Evolutionary conservation across 1,140 invertebrate genomes (phyloP), one percentile per base, ranked within the genome.

Genomic region (Dreissena rostriformis): DNA sequence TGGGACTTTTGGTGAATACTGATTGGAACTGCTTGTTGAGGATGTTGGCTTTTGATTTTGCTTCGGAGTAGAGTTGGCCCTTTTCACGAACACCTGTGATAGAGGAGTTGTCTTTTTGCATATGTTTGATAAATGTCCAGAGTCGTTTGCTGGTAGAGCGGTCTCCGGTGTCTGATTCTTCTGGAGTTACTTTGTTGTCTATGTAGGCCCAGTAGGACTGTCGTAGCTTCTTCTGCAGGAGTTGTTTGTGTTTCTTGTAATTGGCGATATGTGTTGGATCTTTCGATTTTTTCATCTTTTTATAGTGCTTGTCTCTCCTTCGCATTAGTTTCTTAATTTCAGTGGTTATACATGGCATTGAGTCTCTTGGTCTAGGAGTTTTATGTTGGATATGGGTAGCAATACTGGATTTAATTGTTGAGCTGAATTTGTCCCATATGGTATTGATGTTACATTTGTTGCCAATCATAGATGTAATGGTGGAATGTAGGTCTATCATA

Each of bases 81-180:
- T 53, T n/a, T 22, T 19, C 17, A 52, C 39, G 24, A 10, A 79
- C 22, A 0, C 82, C 72, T 52, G 82, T 39, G 55, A 86, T 52
- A 12, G 70, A 57, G 53, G 17, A 53, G 65, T 39, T 67, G 19
- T 76, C 55, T 28, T 76, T 24, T 51, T 29, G 71, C 28, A 81
- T 80, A 72, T 85, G 67, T 55, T 87, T 87, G 12, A 87, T 81
- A 49, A 81, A 84, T 19, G 86, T 77, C 77, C 77, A 84, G 65
- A 86, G 84, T 5, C 57, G 15, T 67, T 79, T 77, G n/a, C n/a
- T n/a, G 53, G 53, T 77, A 28, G 51, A 68, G 26, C 24, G 24
- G 61, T 63, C 11, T 68, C 51, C 52, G 51, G 26, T 15, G 55
- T 81, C 55, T 1, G 67, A 51, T 49, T 72, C 72, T 17, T 77